A percentile compares a stretch with the other conserved stretches of the same genome.
Evolutionary conservation across 1,140 invertebrate genomes (phyloP).

Genomic region (Trachelipus rathkii): DNA sequence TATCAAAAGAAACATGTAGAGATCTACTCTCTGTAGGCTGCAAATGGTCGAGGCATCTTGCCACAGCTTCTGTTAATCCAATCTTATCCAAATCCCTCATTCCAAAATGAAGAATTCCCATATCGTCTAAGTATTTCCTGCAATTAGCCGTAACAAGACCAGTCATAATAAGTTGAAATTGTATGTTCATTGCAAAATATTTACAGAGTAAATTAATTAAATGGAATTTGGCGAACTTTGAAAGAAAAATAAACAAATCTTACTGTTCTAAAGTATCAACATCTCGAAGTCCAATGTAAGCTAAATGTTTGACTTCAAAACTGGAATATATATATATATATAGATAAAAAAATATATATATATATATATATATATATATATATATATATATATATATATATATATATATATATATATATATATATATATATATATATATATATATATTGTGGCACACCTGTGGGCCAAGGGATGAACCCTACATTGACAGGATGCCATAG

Average conservation of each 20-base stretch:
- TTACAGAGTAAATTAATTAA: too few species aligned
- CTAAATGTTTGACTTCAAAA: constrained; percentile 17
- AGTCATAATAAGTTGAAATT: background rate
- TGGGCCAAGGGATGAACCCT: too few species aligned
- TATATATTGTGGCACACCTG: too few species aligned
- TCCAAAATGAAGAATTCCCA: constrained; percentile 68
- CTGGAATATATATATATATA: background rate
- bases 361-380: background rate
- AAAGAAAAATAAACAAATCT: background rate
- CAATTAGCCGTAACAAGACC: background rate
- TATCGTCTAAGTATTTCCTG: constrained; percentile 57
- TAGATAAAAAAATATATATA: background rate
- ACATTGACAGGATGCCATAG: too few species aligned
- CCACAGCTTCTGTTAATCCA: constrained; percentile 58
- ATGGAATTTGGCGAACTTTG: background rate
- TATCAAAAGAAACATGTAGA: constrained; percentile 88
- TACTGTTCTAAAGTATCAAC: constrained; percentile 22
- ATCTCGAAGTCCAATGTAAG: constrained; percentile 26
- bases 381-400: background rate
- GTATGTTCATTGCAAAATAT: background rate
- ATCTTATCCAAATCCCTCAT: constrained; percentile 79
- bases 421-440: background rate
- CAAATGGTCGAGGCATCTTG: constrained; percentile 62
- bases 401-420: background rate
- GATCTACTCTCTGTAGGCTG: constrained; percentile 65